Conservation (phyloP, 2,113 vertebrate species). For the Myxocyprinus asiaticus region DNA sequence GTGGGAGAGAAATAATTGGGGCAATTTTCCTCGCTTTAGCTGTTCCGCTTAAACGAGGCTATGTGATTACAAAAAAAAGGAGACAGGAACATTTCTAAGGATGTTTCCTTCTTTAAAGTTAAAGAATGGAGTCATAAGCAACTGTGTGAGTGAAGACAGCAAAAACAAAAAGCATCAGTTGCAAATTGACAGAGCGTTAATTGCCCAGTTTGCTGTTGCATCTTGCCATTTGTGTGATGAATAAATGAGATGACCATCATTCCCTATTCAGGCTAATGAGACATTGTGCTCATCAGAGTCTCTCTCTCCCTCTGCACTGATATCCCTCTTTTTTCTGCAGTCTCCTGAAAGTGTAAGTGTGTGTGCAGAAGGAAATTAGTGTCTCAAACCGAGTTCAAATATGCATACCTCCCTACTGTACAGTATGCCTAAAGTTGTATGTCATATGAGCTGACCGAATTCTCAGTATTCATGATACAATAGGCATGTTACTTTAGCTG, state of each 20-base stretch:
- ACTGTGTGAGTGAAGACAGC: neutral
- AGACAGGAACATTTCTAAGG: slow-evolving; percentile 25
- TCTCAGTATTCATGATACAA: too few species aligned
- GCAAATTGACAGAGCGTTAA: slow-evolving; percentile 25
- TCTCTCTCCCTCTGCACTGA: slow-evolving; percentile 3
- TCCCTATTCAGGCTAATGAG: slow-evolving; percentile 51
- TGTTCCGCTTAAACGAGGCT: slow-evolving; percentile 2
- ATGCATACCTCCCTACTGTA: too few species aligned
- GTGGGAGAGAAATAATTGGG: slow-evolving; percentile 35
- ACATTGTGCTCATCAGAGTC: slow-evolving; percentile 25
- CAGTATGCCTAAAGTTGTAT: too few species aligned
- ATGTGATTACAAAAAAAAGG: neutral
- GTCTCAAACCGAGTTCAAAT: too few species aligned
- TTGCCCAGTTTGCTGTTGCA: slow-evolving; percentile 23
- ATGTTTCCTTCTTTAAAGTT: neutral
- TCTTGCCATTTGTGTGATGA: slow-evolving; percentile 40
- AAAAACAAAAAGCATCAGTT: slow-evolving; percentile 31
- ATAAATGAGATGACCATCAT: slow-evolving; percentile 37
- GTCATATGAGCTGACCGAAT: too few species aligned
- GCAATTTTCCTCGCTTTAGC: slow-evolving; percentile 39
- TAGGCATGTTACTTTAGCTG: too few species aligned
- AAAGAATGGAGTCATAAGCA: slow-evolving; percentile 17
- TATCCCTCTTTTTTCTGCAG: neutral
- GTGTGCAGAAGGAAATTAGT: too few species aligned
- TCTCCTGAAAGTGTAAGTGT: too few species aligned